phyloP scores from a whole-genome alignment of 2,888 invertebrate genomes.

The Noctua pronuba region DNA sequence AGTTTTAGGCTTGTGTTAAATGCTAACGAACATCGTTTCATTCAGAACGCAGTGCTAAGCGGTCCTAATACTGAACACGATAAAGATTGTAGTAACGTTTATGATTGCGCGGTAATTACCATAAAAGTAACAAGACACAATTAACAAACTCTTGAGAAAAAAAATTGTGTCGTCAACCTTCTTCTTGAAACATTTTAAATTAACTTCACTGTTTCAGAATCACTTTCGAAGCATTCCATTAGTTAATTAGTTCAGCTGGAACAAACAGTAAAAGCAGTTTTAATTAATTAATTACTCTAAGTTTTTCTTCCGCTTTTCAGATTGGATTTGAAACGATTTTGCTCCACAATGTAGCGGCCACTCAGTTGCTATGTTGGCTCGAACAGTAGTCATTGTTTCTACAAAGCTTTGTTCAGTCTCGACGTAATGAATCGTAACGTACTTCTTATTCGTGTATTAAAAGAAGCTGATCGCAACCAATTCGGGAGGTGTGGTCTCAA shows the following conservation, averaged over 20 bases:
- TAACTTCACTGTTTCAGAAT: slow-evolving; percentile 7
- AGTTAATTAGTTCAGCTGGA: slow-evolving; percentile 20
- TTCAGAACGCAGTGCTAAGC: not conserved
- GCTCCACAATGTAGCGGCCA: slow-evolving; percentile 14
- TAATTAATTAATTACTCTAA: slow-evolving; percentile 29
- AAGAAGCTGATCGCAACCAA: slow-evolving; percentile 49
- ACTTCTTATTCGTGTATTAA: slow-evolving; percentile 36
- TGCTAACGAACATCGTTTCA: not conserved
- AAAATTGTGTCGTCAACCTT: not conserved
- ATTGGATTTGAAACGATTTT: slow-evolving; percentile 43
- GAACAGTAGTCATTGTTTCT: slow-evolving; percentile 30
- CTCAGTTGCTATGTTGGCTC: slow-evolving; percentile 13
- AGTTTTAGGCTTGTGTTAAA: not conserved
- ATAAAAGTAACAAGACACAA: not conserved
- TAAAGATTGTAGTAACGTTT: slow-evolving; percentile 2
- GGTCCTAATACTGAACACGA: not conserved
- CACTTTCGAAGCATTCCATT: slow-evolving; percentile 10
- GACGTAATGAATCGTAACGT: slow-evolving; percentile 41
- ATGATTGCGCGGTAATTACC: slow-evolving; percentile 8
- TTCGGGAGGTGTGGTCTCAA: slow-evolving; percentile 50
- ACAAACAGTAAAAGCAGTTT: slow-evolving; percentile 37
- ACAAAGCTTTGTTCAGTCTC: slow-evolving; percentile 32
- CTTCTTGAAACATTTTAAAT: slow-evolving; percentile 8
- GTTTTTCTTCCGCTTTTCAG: slow-evolving; percentile 30
- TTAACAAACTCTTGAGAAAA: not conserved